A percentile compares a stretch with the other conserved stretches of the same genome.
Evolutionary conservation across 1,140 invertebrate species (phyloP).

Genomic region (Ganaspis sp.): DNA sequence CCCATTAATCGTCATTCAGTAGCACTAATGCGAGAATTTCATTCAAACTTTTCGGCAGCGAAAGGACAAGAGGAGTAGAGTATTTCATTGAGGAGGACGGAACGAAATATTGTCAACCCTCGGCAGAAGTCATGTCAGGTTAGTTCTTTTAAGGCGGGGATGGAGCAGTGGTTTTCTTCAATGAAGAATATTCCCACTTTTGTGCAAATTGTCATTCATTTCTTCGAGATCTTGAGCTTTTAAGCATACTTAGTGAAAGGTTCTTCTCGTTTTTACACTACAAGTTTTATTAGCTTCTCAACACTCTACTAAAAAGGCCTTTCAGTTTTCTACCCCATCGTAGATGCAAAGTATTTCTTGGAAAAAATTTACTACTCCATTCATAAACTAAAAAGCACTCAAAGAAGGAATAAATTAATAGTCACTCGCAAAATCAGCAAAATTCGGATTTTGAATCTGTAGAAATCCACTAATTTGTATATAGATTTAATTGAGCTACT

Average conservation of each 20-base stretch:
- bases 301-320: conserved; percentile 7
- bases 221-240: not conserved
- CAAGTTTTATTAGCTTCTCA: not conserved
- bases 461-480: no score
- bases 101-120: conserved; percentile 54
- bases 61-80: not conserved
- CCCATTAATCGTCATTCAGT: conserved; percentile 1
- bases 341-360: not conserved
- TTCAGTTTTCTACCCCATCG: not conserved
- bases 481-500: no score
- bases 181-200: conserved; percentile 27
- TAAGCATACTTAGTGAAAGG: not conserved
- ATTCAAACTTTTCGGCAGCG: not conserved
- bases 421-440: no score
- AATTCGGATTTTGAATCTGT: no score
- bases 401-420: no score
- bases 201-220: conserved; percentile 16
- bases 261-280: not conserved
- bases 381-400: not conserved
- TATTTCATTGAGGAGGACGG: conserved; percentile 46
- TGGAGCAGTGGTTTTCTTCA: not conserved
- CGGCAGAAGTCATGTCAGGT: conserved; percentile 33
- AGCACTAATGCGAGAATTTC: conserved; percentile 15
- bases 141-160: not conserved
- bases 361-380: not conserved